These are phyloP conservation scores for Heliornis fulica DNA, from an alignment of 2,113 vertebrate genomes.

Conservation along the genomic window DNA sequence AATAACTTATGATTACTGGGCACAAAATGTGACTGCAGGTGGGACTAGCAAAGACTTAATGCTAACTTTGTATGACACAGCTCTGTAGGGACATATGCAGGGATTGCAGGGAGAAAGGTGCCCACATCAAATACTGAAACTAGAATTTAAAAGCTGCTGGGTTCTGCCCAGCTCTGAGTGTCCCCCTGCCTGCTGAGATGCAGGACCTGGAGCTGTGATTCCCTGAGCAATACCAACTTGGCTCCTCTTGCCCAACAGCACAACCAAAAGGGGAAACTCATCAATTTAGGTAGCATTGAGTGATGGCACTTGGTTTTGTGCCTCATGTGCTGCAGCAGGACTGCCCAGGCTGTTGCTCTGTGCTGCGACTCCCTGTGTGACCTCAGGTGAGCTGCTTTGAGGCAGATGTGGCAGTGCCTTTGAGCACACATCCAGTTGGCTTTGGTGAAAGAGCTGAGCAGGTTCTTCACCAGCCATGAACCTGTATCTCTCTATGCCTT, in stretches of 20 bases:
- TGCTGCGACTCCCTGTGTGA: neutral
- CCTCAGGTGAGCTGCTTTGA: neutral
- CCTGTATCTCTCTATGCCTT: neutral
- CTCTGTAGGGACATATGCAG: neutral
- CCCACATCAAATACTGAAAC: neutral
- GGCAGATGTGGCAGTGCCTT: neutral
- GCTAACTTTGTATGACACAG: neutral
- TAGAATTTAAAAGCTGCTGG: neutral
- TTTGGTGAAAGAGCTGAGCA: neutral
- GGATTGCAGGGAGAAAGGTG: neutral
- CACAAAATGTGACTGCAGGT: neutral
- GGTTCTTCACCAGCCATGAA: neutral
- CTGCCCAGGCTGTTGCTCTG: neutral
- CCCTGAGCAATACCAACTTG: fast-evolving
- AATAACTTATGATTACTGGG: neutral
- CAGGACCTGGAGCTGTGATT: neutral
- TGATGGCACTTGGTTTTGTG: neutral
- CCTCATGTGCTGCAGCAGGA: neutral
- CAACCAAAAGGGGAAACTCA: neutral
- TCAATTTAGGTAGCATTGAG: neutral
- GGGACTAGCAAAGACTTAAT: neutral
- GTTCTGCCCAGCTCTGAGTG: neutral
- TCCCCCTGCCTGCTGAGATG: neutral
- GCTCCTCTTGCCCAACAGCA: neutral
- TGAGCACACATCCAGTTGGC: fast-evolving